phyloP scores from a whole-genome alignment of 2,797 vertebrate species.

The Sorex maritimensis region DNA sequence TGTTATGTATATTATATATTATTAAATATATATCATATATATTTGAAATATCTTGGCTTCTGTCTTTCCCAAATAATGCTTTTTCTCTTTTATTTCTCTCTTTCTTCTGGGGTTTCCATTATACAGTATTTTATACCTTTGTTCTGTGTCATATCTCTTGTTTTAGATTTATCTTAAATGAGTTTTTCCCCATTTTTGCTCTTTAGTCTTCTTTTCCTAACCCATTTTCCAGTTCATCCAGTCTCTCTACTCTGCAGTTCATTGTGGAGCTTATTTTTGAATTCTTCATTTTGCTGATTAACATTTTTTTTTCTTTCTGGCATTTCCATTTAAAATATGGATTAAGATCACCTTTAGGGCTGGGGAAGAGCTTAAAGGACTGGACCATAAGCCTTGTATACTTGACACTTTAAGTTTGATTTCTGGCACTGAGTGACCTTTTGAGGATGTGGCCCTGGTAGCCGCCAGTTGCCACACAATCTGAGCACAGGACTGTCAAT shows the following conservation, averaged over 20 bases:
- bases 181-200: background rate
- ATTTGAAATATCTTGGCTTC: background rate
- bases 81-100: background rate
- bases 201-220: background rate
- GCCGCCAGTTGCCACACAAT: no score
- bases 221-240: background rate
- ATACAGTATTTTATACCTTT: background rate
- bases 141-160: background rate
- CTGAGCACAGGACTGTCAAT: no score
- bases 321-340: background rate
- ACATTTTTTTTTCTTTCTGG: slow-evolving; percentile 1
- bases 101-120: background rate
- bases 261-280: background rate
- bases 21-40: no score
- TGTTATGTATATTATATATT: no score
- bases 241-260: background rate
- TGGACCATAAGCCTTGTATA: no score
- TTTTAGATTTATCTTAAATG: background rate
- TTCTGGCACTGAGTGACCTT: no score
- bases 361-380: no score
- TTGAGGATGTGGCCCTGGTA: no score
- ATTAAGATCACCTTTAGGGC: no score
- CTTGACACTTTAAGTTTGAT: no score
- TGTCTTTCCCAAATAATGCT: background rate
- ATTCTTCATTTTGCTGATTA: slow-evolving; percentile 18